Conservation (phyloP, 2,797 vertebrate species). For the Mastacembelus armatus region DNA sequence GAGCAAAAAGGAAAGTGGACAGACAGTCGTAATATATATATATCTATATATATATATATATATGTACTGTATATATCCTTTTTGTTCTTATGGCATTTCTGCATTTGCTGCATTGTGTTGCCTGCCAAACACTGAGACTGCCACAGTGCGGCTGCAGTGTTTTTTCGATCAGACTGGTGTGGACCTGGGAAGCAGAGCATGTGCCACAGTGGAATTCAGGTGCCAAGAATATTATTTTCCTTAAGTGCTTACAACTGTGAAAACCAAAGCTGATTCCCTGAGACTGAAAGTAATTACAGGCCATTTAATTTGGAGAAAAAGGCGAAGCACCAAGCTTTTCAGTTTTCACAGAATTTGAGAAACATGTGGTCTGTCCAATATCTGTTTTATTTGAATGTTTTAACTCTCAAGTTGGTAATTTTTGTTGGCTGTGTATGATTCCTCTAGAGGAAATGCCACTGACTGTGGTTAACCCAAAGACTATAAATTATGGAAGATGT, state of each 20-base stretch:
- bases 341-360: constrained; percentile 47
- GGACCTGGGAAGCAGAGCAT: constrained; percentile 61
- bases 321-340: constrained; percentile 42
- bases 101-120: constrained; percentile 50
- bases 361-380: constrained; percentile 64
- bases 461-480: constrained; percentile 54
- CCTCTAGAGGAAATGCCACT: constrained; percentile 56
- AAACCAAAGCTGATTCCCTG: constrained; percentile 73
- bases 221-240: constrained; percentile 82
- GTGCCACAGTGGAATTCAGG: constrained; percentile 68
- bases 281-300: constrained; percentile 77
- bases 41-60: no score
- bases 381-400: constrained; percentile 69
- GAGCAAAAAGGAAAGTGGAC: constrained; percentile 73
- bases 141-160: constrained; percentile 61
- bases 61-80: constrained; percentile 58
- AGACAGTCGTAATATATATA: no score
- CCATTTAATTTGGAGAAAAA: constrained; percentile 64
- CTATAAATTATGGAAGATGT: constrained; percentile 49
- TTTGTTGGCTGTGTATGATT: constrained; percentile 57
- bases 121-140: constrained; percentile 72
- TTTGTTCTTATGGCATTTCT: constrained; percentile 64
- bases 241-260: constrained; percentile 82
- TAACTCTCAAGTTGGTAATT: constrained; percentile 63
- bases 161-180: constrained; percentile 78